Base-by-base conservation (phyloP, 2,113 vertebrate species). In the Caloenas nicobarica region DNA sequence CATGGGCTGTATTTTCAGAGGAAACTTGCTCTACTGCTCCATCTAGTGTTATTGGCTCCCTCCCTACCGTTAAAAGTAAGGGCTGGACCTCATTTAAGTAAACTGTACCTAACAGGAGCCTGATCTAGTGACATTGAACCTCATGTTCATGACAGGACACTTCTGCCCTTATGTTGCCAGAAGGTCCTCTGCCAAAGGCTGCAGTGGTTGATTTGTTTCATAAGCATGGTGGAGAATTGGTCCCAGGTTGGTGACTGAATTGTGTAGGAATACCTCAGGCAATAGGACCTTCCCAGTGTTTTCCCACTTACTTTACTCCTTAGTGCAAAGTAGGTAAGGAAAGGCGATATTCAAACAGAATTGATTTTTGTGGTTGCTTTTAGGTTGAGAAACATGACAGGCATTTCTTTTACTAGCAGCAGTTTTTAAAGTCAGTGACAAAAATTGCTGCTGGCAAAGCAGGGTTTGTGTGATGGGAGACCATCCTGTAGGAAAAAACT, bases 401-500 rank as follows among this genome's bases (percentile, higher is more conserved):
- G 16, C 4, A n/a, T 18, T 19, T 57, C 10, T 79, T 79, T 57
- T 13, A 25, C 11, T 18, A 76, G 42, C 11, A 89, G 61, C 22
- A 57, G 34, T 31, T 84, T 65, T 69, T 48, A 21, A 87, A 81
- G 58, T 15, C 13, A 6, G 38, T 64, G 29, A 16, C 13, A 88
- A 77, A 79, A 88, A 40, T 7, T 2, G 6, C n/a, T 13, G 23
- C 28, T 56, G 54, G 24, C 77, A 64, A 77, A 84, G 38, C 40
- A 81, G 18, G 9, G 18, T 14, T 57, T 33, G 16, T 16, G 64
- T 53, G 9, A 54, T 38, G 24, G 17, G 28, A 71, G 33, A 71
- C 50, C 5, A 7, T 24, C 10, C 34, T 24, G 13, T 3, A 69
- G 10, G 11, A 38, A 23, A 65, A 76, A 54, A 9, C 0, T 2